Conservation (phyloP, 2,888 invertebrate genomes). For the Xanthia togata region DNA sequence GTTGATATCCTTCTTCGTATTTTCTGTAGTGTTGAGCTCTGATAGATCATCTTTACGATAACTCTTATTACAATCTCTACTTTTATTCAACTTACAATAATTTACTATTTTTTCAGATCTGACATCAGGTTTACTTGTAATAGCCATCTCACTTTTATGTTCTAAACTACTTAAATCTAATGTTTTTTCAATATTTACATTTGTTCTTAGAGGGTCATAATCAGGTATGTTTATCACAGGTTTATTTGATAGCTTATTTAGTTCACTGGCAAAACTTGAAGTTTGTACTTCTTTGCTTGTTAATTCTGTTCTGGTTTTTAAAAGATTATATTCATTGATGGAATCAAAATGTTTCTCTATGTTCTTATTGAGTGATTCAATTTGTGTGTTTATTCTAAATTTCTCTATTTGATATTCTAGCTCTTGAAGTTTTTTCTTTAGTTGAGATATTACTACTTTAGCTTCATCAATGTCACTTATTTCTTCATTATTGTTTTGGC, state of each 20-base stretch:
- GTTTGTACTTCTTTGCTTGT: conserved; percentile 82
- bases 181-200: conserved; percentile 82
- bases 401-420: conserved; percentile 85
- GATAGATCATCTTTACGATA: conserved; percentile 74
- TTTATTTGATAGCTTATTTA: conserved; percentile 79
- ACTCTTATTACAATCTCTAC: conserved; percentile 83
- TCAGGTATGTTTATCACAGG: conserved; percentile 87
- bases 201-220: conserved; percentile 83
- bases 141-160: conserved; percentile 77
- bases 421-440: conserved; percentile 82
- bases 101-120: conserved; percentile 89
- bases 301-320: conserved; percentile 75
- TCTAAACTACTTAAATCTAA: conserved; percentile 84
- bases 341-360: conserved; percentile 77
- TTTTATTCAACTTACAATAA: conserved; percentile 89
- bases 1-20: conserved; percentile 60
- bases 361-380: conserved; percentile 81
- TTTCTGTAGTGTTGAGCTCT: conserved; percentile 68
- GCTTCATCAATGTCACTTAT: conserved; percentile 83
- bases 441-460: conserved; percentile 80
- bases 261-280: conserved; percentile 73
- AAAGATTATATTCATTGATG: conserved; percentile 70
- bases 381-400: conserved; percentile 80
- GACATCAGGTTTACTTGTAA: conserved; percentile 77
- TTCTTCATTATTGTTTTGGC: conserved; percentile 84